phyloP scores from a whole-genome alignment of 2,888 invertebrate species.

The Agrenia bidenticulata region DNA sequence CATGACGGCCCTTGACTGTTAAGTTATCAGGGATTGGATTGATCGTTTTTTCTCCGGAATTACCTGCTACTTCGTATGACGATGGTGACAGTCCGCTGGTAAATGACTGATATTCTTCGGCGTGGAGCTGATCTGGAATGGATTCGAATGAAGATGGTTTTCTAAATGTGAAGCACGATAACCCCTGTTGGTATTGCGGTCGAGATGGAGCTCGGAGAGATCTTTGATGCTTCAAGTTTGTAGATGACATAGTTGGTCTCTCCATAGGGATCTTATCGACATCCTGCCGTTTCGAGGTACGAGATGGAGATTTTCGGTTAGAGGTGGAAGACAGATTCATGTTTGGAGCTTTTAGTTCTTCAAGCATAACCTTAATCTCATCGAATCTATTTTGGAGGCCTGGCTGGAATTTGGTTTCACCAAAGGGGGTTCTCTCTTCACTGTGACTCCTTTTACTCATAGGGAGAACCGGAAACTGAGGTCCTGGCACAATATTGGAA shows the following conservation, averaged over 20 bases:
- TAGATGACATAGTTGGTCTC: neutral
- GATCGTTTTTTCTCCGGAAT: neutral
- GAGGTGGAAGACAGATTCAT: neutral
- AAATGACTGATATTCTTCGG: slow-evolving; percentile 23
- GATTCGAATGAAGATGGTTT: slow-evolving; percentile 52
- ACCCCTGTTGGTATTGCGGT: slow-evolving; percentile 46
- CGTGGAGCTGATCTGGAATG: slow-evolving; percentile 43
- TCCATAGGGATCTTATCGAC: neutral
- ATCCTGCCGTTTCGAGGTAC: neutral
- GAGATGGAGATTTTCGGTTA: neutral
- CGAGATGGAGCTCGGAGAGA: slow-evolving; percentile 48
- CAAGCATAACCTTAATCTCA: slow-evolving; percentile 49
- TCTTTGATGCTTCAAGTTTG: slow-evolving; percentile 45
- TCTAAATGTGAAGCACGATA: slow-evolving; percentile 51
- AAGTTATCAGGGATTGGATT: neutral
- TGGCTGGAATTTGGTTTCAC: slow-evolving; percentile 22
- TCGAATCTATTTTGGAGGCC: slow-evolving; percentile 41
- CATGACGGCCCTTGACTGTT: neutral
- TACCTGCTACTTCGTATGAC: neutral
- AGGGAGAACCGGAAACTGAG: neutral
- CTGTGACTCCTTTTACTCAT: neutral
- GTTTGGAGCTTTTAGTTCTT: slow-evolving; percentile 46
- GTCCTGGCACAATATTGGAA: neutral
- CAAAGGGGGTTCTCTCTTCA: slow-evolving; percentile 4
- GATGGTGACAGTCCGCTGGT: neutral